A percentile compares a stretch with the other conserved stretches of the same genome.
Conservation (phyloP, 2,113 vertebrate species). For the Tringa solitaria region DNA sequence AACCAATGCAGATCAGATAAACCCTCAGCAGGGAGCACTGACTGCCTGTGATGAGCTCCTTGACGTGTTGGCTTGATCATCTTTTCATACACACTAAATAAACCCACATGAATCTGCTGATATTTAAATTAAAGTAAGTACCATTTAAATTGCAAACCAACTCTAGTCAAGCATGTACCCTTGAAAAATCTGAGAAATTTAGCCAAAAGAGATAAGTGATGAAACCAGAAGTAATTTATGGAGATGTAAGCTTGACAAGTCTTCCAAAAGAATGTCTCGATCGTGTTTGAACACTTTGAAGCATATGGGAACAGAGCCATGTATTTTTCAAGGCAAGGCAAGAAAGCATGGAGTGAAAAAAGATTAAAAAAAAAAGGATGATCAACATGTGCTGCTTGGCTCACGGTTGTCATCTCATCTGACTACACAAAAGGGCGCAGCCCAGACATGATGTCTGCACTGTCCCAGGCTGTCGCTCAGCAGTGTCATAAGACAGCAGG, state of each 20-base stretch:
- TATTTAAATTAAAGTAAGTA: slow-evolving; percentile 17
- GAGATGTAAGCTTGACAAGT: not conserved
- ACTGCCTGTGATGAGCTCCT: not conserved
- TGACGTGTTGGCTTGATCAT: not conserved
- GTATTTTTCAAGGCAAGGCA: not conserved
- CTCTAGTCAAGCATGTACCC: not conserved
- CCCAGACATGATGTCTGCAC: not conserved
- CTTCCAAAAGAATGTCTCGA: not conserved
- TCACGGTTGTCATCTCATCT: not conserved
- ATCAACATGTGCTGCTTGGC: not conserved
- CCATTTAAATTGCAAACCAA: slow-evolving; percentile 20
- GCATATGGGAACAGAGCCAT: not conserved
- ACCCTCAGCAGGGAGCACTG: not conserved
- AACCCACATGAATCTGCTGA: not conserved
- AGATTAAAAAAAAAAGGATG: no score
- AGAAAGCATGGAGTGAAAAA: not conserved
- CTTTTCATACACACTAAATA: not conserved
- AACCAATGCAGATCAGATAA: not conserved
- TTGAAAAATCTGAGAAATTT: not conserved
- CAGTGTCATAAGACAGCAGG: not conserved
- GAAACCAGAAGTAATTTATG: not conserved
- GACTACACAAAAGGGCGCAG: not conserved
- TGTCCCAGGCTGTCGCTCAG: not conserved
- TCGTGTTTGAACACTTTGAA: not conserved
- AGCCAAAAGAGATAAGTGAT: not conserved